A percentile compares a stretch with the other conserved stretches of the same genome.
These are phyloP conservation scores for Orientallactaga sibirica DNA, from an alignment of 2,797 vertebrate species.

Conservation along the genomic window DNA sequence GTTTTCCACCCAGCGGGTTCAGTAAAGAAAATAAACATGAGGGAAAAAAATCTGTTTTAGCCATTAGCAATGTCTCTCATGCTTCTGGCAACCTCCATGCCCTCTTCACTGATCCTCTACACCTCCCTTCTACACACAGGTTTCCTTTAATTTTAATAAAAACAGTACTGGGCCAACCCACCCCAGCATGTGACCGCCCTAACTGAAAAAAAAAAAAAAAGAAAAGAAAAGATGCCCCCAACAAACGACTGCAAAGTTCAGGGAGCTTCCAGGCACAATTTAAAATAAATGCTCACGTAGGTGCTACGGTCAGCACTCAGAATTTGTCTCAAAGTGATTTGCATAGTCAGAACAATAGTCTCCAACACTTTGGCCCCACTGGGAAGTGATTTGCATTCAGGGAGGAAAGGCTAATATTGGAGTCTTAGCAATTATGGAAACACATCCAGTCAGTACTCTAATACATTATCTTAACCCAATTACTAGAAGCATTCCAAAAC, in stretches of 20 bases:
- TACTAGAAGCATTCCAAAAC: constrained; percentile 77
- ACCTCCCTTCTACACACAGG: background rate
- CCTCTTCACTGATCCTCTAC: background rate
- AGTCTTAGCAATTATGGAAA: constrained; percentile 80
- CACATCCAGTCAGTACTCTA: constrained; percentile 66
- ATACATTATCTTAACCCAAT: constrained; percentile 79
- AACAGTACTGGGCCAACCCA: constrained; percentile 49
- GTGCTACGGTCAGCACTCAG: constrained; percentile 36
- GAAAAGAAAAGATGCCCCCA: constrained; percentile 44
- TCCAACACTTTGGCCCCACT: constrained; percentile 71
- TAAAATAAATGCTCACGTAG: constrained; percentile 70
- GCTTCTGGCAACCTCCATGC: background rate
- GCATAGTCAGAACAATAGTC: constrained; percentile 67
- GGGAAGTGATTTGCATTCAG: constrained; percentile 81
- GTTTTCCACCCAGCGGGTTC: constrained; percentile 43
- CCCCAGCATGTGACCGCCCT: constrained; percentile 10
- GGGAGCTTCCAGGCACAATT: constrained; percentile 58
- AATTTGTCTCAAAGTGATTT: constrained; percentile 73
- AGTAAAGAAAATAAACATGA: constrained; percentile 50
- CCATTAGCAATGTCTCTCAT: constrained; percentile 49
- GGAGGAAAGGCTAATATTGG: constrained; percentile 75
- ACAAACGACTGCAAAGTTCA: background rate
- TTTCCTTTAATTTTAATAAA: constrained; percentile 73
- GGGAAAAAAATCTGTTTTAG: constrained; percentile 44
- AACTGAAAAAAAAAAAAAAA: constrained; percentile 45